These are phyloP conservation scores for Melopsittacus undulatus DNA, from an alignment of 2,797 vertebrate species.

Conservation along the genomic window DNA sequence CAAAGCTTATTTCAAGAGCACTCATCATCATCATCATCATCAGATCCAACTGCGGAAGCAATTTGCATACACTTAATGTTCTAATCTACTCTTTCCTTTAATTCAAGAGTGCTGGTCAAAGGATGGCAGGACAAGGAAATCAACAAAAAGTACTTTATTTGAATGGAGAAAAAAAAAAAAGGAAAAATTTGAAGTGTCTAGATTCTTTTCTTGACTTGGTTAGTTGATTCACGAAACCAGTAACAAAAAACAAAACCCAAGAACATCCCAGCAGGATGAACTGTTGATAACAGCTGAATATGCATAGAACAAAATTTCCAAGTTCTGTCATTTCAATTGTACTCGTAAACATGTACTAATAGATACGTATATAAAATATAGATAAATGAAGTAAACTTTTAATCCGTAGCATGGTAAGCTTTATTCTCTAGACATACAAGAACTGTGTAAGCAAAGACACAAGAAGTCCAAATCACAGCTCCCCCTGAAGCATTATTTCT, in stretches of 20 bases:
- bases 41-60: not conserved
- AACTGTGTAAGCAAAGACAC: not conserved
- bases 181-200: not conserved
- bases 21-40: slow-evolving; percentile 8
- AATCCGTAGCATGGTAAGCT: not conserved
- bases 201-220: not conserved
- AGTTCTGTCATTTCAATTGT: not conserved
- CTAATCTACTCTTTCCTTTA: not conserved
- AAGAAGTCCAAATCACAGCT: not conserved
- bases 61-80: not conserved
- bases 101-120: not conserved
- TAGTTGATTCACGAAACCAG: not conserved
- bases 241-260: not conserved
- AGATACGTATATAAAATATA: not conserved
- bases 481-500: not conserved
- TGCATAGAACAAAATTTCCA: not conserved
- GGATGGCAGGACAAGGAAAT: not conserved
- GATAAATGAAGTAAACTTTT: not conserved
- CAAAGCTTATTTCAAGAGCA: slow-evolving; percentile 1
- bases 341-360: not conserved
- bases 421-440: not conserved
- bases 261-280: not conserved
- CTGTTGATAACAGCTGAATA: not conserved
- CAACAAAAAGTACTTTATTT: not conserved
- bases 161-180: not conserved